Evolutionary conservation across 1,140 invertebrate genomes (phyloP).

Genomic region (Adoxophyes honmai): DNA sequence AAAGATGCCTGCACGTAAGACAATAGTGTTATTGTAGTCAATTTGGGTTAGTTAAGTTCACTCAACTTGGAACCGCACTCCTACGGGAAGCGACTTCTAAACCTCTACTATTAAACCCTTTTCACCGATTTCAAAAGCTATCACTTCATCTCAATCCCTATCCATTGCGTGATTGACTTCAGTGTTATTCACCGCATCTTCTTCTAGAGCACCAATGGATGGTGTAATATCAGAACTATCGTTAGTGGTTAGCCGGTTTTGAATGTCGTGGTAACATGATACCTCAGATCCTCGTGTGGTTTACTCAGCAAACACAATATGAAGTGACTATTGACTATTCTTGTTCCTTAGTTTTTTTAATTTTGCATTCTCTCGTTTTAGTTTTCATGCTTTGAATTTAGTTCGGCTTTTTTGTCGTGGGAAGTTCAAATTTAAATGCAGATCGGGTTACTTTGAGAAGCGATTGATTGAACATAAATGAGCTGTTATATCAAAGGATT

Average conservation of each 20-base stretch:
- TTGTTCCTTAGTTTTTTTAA: constrained; percentile 63
- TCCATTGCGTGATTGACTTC: constrained; percentile 36
- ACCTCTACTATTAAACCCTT: background rate
- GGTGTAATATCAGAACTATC: background rate
- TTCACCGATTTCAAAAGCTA: background rate
- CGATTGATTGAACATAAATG: background rate
- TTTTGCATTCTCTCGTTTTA: constrained; percentile 63
- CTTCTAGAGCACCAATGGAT: constrained; percentile 29
- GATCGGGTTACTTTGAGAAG: constrained; percentile 36
- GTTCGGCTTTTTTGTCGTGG: constrained; percentile 42
- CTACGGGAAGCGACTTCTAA: constrained; percentile 33
- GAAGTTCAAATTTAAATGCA: constrained; percentile 41
- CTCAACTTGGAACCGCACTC: constrained; percentile 53
- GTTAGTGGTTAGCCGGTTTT: constrained; percentile 19
- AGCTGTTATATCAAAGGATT: background rate
- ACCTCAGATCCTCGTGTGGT: constrained; percentile 61
- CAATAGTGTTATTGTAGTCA: constrained; percentile 61
- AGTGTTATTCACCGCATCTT: background rate
- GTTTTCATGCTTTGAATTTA: constrained; percentile 49
- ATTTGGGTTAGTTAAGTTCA: constrained; percentile 71
- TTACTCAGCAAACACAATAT: constrained; percentile 70
- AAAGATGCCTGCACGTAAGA: constrained; percentile 55
- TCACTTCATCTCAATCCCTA: constrained; percentile 6
- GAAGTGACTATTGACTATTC: constrained; percentile 75
- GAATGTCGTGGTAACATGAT: constrained; percentile 45